Base-by-base conservation (phyloP, 2,888 invertebrate genomes). In the Parochlus steinenii region DNA sequence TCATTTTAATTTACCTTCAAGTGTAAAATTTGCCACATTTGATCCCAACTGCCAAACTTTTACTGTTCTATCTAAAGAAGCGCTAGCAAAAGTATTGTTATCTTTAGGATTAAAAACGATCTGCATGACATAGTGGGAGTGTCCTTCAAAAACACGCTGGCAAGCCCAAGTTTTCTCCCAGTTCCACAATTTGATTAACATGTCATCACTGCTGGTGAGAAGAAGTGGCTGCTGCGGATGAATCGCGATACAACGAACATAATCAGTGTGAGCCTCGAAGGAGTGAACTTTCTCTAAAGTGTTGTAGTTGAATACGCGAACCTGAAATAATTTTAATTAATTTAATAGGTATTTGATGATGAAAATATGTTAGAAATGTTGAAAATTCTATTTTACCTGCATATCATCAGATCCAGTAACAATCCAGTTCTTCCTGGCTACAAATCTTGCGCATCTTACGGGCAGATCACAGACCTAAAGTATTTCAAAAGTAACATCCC, bases 81-180 rank as follows among this genome's bases (percentile, higher is more conserved):
- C 98, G 48, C 92, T 93, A 10, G 97, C 98, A 61, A 98, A 98
- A 24, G 97, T 97, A 59, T 99, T 98, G 61, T 97, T 98, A 55
- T 98, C 98, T 58, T 99, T 98, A 0, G 98, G 98, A 61, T 98
- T 98, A 50, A 98, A 85, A 1, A 93, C 95, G 47, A 99, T 83
- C 61, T 99, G 97, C 98, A 98, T 98, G 2, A 99, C 93, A 53
- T 98, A 98, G 59, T 99, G 98, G 0, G 92, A 87, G 63, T 99
- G 98, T 0, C 97, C 97, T 54, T 99, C 98, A 54, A 98, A 99
- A 10, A 93, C 86, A 56, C 98, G 95, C 53, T 97, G 95, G 49
- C 93, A 90, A 1, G 82, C 71, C 97, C 97, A 99, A 49, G 85
- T 74, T 54, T 95, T 93, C 36, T 98, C 98, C 98, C 98, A 98